Evolutionary conservation across 2,113 vertebrate genomes (phyloP).

Genomic region (Ceyx melanurus): DNA sequence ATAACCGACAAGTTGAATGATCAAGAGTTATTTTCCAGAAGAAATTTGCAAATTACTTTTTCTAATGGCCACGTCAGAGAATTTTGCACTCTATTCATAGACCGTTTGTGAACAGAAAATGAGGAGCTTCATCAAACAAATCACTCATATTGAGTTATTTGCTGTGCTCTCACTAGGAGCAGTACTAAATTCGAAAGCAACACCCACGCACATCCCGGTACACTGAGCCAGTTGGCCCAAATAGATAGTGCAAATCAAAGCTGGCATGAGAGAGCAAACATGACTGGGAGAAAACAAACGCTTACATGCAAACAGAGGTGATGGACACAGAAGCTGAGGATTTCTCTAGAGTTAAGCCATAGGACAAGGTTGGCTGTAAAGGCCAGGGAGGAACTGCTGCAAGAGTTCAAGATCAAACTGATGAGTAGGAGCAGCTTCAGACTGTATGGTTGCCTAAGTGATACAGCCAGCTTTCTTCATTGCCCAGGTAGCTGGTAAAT

Average conservation of each 20-base stretch:
- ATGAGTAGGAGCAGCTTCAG: background rate
- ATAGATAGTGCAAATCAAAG: background rate
- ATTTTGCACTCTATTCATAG: background rate
- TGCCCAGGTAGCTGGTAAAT: background rate
- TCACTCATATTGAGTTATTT: background rate
- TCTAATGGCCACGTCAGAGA: background rate
- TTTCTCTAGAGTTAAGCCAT: background rate
- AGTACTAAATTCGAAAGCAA: background rate
- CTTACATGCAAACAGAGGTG: background rate
- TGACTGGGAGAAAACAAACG: background rate
- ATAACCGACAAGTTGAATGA: background rate
- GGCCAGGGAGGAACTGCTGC: background rate
- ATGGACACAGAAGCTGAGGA: background rate
- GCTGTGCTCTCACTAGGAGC: background rate
- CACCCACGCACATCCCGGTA: background rate
- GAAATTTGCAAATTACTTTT: background rate
- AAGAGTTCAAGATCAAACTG: background rate
- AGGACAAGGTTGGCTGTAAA: background rate
- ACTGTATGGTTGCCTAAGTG: background rate
- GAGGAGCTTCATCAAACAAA: background rate
- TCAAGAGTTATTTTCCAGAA: background rate
- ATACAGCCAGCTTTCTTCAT: background rate
- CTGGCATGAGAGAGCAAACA: background rate
- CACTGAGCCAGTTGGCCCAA: background rate
- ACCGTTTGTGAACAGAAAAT: background rate